Conservation (phyloP, 2,113 vertebrate species). For the Halichoeres trimaculatus region DNA sequence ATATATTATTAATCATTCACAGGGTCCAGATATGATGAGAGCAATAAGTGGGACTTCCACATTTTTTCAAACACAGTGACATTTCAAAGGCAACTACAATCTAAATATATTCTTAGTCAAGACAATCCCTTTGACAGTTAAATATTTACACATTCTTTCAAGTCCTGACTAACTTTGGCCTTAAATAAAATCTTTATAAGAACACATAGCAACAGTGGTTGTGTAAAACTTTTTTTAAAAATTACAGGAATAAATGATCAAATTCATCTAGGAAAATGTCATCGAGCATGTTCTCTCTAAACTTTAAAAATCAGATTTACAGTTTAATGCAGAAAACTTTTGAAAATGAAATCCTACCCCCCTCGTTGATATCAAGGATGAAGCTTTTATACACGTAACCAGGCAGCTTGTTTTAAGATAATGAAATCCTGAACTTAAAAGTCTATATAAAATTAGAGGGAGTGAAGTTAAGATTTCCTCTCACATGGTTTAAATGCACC, state of each 20-base stretch:
- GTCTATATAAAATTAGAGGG: constrained; percentile 89
- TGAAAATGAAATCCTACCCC: constrained; percentile 24
- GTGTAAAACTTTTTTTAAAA: constrained; percentile 64
- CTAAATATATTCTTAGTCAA: constrained; percentile 65
- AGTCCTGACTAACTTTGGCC: constrained; percentile 69
- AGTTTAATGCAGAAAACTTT: constrained; percentile 42
- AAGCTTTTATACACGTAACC: constrained; percentile 39
- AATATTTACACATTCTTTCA: constrained; percentile 66
- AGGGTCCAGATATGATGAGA: constrained; percentile 59
- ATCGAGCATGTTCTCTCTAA: constrained; percentile 28
- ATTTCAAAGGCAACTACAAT: constrained; percentile 75
- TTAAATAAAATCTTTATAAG: constrained; percentile 68
- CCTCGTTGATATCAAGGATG: constrained; percentile 25
- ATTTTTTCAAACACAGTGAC: constrained; percentile 69
- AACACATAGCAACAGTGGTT: constrained; percentile 70
- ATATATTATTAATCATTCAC: neutral
- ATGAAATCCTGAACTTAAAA: constrained; percentile 35
- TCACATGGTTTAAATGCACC: constrained; percentile 92
- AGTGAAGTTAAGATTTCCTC: constrained; percentile 90
- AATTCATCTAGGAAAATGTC: constrained; percentile 55
- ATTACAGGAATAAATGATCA: constrained; percentile 46
- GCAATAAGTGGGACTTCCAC: constrained; percentile 54
- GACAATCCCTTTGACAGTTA: constrained; percentile 60
- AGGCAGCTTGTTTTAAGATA: constrained; percentile 37
- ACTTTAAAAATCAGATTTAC: constrained; percentile 48